Conservation (phyloP, 2,797 vertebrate species). For the Natrix natrix region DNA sequence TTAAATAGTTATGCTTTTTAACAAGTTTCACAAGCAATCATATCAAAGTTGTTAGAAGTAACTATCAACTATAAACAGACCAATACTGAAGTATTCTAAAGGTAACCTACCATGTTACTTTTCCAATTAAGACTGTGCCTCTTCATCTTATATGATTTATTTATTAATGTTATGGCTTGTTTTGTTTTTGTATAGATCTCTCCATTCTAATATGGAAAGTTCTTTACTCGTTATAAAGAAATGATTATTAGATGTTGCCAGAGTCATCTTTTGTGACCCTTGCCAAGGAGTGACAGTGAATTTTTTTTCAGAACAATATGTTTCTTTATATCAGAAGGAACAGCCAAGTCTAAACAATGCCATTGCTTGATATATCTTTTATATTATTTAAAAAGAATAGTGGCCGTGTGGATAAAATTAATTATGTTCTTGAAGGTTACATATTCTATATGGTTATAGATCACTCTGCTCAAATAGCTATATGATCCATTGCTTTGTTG, state of each 20-base stretch:
- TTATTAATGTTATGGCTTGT: not conserved
- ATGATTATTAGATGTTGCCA: not conserved
- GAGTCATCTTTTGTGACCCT: not conserved
- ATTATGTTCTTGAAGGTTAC: not conserved
- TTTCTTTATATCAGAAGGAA: not conserved
- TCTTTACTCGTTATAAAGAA: not conserved
- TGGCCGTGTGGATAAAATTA: not conserved
- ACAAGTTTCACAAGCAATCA: not conserved
- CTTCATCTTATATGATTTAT: not conserved
- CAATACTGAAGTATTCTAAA: not conserved
- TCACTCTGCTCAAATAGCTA: not conserved
- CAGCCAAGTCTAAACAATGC: not conserved
- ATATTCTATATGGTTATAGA: not conserved
- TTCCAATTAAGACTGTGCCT: not conserved
- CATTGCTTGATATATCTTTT: not conserved
- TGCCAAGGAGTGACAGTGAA: not conserved
- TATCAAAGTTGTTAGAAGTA: not conserved
- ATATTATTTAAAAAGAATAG: not conserved
- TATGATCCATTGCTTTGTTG: not conserved
- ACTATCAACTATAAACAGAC: not conserved
- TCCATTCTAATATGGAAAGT: not conserved
- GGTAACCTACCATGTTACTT: not conserved
- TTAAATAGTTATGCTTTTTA: not conserved
- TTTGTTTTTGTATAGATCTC: not conserved
- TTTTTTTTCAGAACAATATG: not conserved